phyloP scores from a whole-genome alignment of 2,113 vertebrate species.

The Archilochus colubris region DNA sequence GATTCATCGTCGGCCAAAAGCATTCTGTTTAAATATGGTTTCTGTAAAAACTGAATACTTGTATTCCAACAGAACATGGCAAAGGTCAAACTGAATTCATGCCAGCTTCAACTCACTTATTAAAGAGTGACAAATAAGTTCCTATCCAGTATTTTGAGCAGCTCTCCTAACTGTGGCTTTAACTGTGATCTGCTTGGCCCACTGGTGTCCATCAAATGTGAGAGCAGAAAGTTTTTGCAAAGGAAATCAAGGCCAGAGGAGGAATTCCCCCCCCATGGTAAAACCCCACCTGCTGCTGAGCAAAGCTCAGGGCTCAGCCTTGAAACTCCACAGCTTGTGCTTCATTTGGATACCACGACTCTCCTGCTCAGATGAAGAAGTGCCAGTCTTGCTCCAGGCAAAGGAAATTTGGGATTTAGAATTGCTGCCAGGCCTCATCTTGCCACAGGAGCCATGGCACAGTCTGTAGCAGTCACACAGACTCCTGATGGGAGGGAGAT shows the following conservation, averaged over 20 bases:
- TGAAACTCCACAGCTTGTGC: slow-evolving; percentile 21
- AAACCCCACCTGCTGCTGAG: slow-evolving; percentile 25
- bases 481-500: no score
- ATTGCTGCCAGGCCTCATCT: not conserved
- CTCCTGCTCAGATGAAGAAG: slow-evolving; percentile 13
- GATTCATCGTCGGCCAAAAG: not conserved
- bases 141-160: not conserved
- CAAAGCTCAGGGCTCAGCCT: slow-evolving; percentile 34
- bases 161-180: not conserved
- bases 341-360: slow-evolving; percentile 19
- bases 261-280: slow-evolving; percentile 18
- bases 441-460: not conserved
- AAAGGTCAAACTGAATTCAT: slow-evolving; percentile 18
- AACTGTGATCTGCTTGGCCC: not conserved
- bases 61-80: slow-evolving; percentile 9
- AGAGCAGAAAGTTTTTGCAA: not conserved
- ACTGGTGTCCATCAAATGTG: not conserved
- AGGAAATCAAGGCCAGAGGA: not conserved
- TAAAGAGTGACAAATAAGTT: not conserved
- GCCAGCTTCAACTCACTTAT: slow-evolving; percentile 6
- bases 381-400: slow-evolving; percentile 18
- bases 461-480: not conserved
- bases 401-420: not conserved
- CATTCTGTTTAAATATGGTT: not conserved
- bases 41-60: not conserved